Base-by-base conservation (phyloP, 2,888 invertebrate species). In the Corythucha ciliata region DNA sequence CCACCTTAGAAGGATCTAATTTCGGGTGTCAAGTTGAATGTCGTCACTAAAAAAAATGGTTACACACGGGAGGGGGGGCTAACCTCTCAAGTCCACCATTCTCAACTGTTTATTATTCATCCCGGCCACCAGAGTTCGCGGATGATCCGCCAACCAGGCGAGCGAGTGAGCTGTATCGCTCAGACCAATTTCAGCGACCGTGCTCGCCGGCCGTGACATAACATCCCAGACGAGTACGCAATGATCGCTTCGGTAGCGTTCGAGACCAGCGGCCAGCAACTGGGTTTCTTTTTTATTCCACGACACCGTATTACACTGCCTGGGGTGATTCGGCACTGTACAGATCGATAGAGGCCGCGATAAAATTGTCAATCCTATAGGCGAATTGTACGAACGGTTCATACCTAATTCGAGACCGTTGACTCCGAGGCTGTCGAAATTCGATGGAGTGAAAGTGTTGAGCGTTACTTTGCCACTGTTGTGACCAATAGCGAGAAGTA, bases 191-290 rank as follows among this genome's bases (percentile, higher is more conserved):
- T 90, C 89, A 6, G 79, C 74, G 3, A 82, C 63, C 0, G 68
- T 66, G 44, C 60, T 61, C 54, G 65, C 61, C 1, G 74, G 68
- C 61, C 72, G 70, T 60, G 74, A 75, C 36, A 70, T 67, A 14
- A 88, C 80, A 68, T 96, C 93, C 92, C 93, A 96, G 40, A 94
- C 74, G 6, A 89, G 73, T 33, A 94, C 79, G 53, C 88, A 89
- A 66, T 83, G 81, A 68, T 94, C 94, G 29, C 85, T 83, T 57
- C 91, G 77, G 66, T 89, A 83, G 22, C 88, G 89, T 63, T 94
- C 94, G 62, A 93, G 74, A 0, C 89, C 93, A 48, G 83, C 84
- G 0, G 87, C 89, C 53, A 94, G 70, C 60, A 91, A 72, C 67
- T 88, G 83, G 20, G 77, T 76, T 61, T 93, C 90, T 10, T 76